These are phyloP conservation scores for Paracentrotus lividus DNA, from an alignment of 53 echinoderm and acorn worm genomes.

Conservation along the genomic window DNA sequence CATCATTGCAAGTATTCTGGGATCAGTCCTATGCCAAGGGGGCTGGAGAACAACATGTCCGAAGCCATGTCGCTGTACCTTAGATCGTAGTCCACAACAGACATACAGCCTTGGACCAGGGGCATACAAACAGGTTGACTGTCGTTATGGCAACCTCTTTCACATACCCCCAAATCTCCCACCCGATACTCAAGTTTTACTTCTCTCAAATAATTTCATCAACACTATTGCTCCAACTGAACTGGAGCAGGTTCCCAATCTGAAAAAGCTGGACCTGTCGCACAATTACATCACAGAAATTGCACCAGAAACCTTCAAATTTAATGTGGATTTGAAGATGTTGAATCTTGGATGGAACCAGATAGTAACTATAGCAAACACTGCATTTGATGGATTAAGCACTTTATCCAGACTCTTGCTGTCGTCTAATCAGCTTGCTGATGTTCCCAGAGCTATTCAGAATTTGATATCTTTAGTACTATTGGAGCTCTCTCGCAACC, in stretches of 20 bases:
- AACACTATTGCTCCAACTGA: slow-evolving; percentile 68
- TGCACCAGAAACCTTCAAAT: slow-evolving; percentile 69
- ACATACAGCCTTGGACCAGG: slow-evolving; percentile 89
- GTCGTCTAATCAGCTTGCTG: slow-evolving; percentile 79
- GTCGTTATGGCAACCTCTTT: slow-evolving; percentile 79
- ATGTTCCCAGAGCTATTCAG: slow-evolving; percentile 79
- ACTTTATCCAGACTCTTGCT: slow-evolving; percentile 80
- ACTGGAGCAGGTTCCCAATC: slow-evolving; percentile 73
- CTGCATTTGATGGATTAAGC: slow-evolving; percentile 72
- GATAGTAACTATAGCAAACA: slow-evolving; percentile 70
- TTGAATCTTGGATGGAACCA: slow-evolving; percentile 89
- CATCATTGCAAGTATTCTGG: slow-evolving; percentile 2
- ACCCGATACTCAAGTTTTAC: slow-evolving; percentile 83
- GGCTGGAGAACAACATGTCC: slow-evolving; percentile 77
- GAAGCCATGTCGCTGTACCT: slow-evolving; percentile 69
- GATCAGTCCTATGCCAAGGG: slow-evolving; percentile 44
- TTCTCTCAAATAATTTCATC: slow-evolving; percentile 91
- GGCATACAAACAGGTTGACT: slow-evolving; percentile 88
- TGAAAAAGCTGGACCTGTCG: slow-evolving; percentile 89
- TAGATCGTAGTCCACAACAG: slow-evolving; percentile 81
- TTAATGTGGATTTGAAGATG: slow-evolving; percentile 74
- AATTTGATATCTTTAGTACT: slow-evolving; percentile 73
- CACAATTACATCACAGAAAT: slow-evolving; percentile 83
- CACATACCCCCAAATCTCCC: slow-evolving; percentile 86
- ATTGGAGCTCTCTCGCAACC: slow-evolving; percentile 86